Base-by-base conservation (phyloP, 2,888 invertebrate genomes). In the Malacosoma neustria region DNA sequence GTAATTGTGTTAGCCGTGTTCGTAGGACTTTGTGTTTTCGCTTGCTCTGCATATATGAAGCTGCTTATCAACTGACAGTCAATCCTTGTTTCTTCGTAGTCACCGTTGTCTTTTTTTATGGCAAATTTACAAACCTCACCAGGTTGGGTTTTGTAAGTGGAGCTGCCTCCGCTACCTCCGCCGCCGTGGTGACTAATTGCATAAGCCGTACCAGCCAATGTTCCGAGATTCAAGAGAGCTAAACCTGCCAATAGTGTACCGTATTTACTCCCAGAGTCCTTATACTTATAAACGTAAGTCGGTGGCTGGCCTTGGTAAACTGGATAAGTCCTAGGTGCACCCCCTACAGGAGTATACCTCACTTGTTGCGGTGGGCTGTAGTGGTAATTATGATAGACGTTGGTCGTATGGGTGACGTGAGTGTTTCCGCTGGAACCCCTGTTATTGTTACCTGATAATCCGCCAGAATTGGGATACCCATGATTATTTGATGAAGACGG, bases 51-150 rank as follows among this genome's bases (percentile, higher is more conserved):
- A 30, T 63, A 61, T 42, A 81, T 81, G 39, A 77, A 80, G 53
- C 79, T 75, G 4, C 74, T 63, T 42, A 82, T 81, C 42, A 81
- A 56, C 39, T 75, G 65, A 43, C 82, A 82, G 41, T 80, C 72
- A 39, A 82, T 82, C 64, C 43, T 75, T 1, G 82, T 81, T 54
- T 80, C 79, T 45, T 82, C 80, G 38, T 76, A 79, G 36, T 77
- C 77, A 1, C 80, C 79, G 40, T 80, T 81, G 22, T 72, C 73
- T 57, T 73, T 80, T 42, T 57, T 73, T 13, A 82, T 41, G 12
- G 71, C 82, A 39, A 82, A 79, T 56, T 76, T 80, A 45, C 82
- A 82, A 7, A 74, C 48, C 59, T 82, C 81, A 5, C 79, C 80
- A 0, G 72, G 67, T 41, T 68, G 55, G 0, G 74, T 40, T 37